Evolutionary conservation across 1,140 invertebrate genomes (phyloP).

Genomic region (roundworm (Caenorhabditis elegans)): WBcel235 BX284602.5:14032001-14032500

Average conservation of each 20-base stretch:
- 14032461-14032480: background rate
- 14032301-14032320: constrained; percentile 26
- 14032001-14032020: background rate
- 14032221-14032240: background rate
- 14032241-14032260: no score
- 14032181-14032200: background rate
- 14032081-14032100: constrained; percentile 35
- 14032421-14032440: constrained; percentile 7
- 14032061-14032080: constrained; percentile 8
- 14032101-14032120: background rate
- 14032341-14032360: constrained; percentile 30
- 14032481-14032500: constrained; percentile 17
- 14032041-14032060: constrained; percentile 27
- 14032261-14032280: constrained; percentile 38
- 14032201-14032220: background rate
- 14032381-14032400: constrained; percentile 37
- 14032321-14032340: constrained; percentile 36
- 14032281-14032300: constrained; percentile 38
- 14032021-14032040: constrained; percentile 19
- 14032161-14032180: constrained; percentile 38
- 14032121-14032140: constrained; percentile 12
- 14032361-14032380: constrained; percentile 33
- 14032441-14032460: constrained; percentile 26
- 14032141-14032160: constrained; percentile 39
- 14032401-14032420: background rate